Evolutionary conservation across 2,888 invertebrate species (phyloP), one percentile per base, ranked within the genome.

Genomic region (Agrypnus murinus): DNA sequence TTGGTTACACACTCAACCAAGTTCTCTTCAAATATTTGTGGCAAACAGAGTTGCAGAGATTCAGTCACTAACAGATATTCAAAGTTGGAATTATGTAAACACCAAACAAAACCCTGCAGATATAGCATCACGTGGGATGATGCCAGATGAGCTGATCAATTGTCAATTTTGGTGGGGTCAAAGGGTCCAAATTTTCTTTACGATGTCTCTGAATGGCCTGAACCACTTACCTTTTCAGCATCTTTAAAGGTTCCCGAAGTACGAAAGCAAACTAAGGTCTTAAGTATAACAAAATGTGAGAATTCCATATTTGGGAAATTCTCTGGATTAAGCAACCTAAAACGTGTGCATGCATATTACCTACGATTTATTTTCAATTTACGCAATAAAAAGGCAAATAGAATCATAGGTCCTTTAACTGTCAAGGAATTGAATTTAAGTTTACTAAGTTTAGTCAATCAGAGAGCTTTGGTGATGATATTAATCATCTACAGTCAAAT

Each of bases 61-160:
- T n/a, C n/a, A n/a, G n/a, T n/a, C n/a, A n/a, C n/a, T 50, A 8
- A 9, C 63, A 4, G 12, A 14, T 1, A 63, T 63, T n/a, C 50
- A 63, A 50, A 17, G 4, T n/a, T 3, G 19, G 10, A 12, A 4
- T 1, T 3, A 15, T 19, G 4, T 2, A 14, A 12, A 10, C 10
- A n/a, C n/a, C n/a, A n/a, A n/a, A n/a, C n/a, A n/a, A n/a, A n/a
- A n/a, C n/a, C n/a, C n/a, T n/a, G n/a, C 2, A 36, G 50, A 63
- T 19, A 17, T 63, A 7, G 50, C 25, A 7, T 50, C 63, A 6
- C 34, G 63, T n/a, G n/a, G n/a, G n/a, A n/a, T n/a, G n/a, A n/a
- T n/a, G n/a, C n/a, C n/a, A n/a, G n/a, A n/a, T n/a, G 1, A 50
- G 63, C 1, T 17, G n/a, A 6, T 25, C 7, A n/a, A 1, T 38